Conservation (phyloP, 2,888 invertebrate genomes). For the Mythimna vitellina region DNA sequence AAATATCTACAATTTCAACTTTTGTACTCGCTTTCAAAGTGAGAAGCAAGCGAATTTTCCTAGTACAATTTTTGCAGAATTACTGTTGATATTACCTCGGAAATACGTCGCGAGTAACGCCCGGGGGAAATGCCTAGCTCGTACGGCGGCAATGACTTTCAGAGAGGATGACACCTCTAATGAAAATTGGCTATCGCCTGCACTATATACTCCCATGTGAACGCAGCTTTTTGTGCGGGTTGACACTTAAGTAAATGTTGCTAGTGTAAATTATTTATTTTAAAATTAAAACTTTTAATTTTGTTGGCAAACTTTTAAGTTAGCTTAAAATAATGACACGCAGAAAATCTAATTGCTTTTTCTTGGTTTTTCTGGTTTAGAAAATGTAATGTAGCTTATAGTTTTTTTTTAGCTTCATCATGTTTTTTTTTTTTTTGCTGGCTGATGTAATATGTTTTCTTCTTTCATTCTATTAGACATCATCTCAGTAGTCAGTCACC, state of each 20-base stretch:
- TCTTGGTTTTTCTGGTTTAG: background rate
- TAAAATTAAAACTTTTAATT: background rate
- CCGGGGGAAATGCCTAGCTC: conserved; percentile 64
- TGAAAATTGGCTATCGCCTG: conserved; percentile 60
- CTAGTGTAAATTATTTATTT: conserved; percentile 22
- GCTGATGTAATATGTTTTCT: no score
- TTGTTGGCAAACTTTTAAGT: background rate
- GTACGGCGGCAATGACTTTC: conserved; percentile 57
- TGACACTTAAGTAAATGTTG: conserved; percentile 34
- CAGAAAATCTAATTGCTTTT: background rate
- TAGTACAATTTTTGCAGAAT: conserved; percentile 37
- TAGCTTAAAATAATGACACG: background rate
- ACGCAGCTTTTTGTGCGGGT: conserved; percentile 28
- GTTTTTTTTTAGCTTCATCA: background rate
- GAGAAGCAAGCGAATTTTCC: conserved; percentile 36
- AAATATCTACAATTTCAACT: background rate
- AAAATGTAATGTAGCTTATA: background rate
- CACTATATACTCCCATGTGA: conserved; percentile 52
- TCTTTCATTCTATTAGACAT: no score
- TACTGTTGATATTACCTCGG: conserved; percentile 53
- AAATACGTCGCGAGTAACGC: conserved; percentile 55
- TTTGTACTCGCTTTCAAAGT: background rate
- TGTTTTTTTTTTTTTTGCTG: no score
- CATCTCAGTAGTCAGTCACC: no score
- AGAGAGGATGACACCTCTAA: conserved; percentile 56